Base-by-base conservation (phyloP, 1,140 invertebrate genomes). In the Macrosteles quadrilineatus region DNA sequence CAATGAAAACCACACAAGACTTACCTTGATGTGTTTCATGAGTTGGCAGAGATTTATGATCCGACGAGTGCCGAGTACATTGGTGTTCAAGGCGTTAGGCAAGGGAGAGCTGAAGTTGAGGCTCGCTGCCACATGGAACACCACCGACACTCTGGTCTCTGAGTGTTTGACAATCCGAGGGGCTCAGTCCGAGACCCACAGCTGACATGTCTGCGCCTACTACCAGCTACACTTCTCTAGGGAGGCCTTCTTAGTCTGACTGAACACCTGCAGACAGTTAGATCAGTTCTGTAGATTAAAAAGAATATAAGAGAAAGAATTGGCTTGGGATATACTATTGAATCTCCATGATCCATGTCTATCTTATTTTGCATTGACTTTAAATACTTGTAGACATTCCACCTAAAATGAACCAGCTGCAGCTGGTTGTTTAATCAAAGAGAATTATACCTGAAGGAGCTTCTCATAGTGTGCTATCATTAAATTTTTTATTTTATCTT, bases 71-170 rank as follows among this genome's bases (percentile, higher is more conserved):
- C 85, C 83, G 19, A 77, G 75, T 0, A 82, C 83, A 70, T 87
- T 87, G 67, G 81, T 78, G 11, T 76, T 77, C 2, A 87, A 72
- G 1, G 85, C 85, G 6, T 74, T 74, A 71, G 82, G 85, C 31
- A 87, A 73, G 0, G 80, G 65, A 69, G 85, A 74, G 71, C 86
- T 25, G 29, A 57, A 57, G 11, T 57, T 57, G 29, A 57, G 11
- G 29, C 21, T 57, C 2, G 53, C 53, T 1, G 53, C 53, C 75
- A 91, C 93, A 76, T 57, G 53, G 14, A 57, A 57, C 25, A 57
- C 53, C 1, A 57, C 53, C 14, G 19, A 19, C 9, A 57, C 53
- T 19, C n/a, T 21, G 21, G 53, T 29, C 21, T 1, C 21, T 19
- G n/a, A 57, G 29, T 3, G 29, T 21, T 2, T 21, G 21, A 2